Percentiles rank a stretch among this genome's conserved stretches.
Evolutionary conservation across 2,797 vertebrate genomes (phyloP).

Genomic region (Catharus ustulatus): DNA sequence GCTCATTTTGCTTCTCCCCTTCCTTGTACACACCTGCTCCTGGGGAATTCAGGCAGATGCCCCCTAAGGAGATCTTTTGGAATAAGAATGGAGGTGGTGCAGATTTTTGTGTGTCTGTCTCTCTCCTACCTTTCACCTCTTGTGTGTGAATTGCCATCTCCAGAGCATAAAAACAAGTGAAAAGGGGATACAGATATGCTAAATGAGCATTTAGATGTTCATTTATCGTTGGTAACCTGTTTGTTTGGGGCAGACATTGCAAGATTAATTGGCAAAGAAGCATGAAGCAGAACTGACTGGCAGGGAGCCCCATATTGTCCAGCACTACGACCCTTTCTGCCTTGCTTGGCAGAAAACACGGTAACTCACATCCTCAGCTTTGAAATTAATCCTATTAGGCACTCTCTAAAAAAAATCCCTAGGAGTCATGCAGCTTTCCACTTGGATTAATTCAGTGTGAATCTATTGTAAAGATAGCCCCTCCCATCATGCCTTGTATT

Average conservation of each 20-base stretch:
- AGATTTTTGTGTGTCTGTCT: not conserved
- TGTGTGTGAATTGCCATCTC: not conserved
- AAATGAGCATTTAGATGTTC: not conserved
- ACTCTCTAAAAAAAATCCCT: not conserved
- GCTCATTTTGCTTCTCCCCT: not conserved
- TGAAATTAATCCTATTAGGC: slow-evolving; percentile 77
- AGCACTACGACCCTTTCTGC: slow-evolving; percentile 21
- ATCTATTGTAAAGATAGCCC: not conserved
- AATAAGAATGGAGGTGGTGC: not conserved
- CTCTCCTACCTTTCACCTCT: not conserved
- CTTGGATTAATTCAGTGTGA: not conserved
- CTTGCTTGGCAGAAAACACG: not conserved
- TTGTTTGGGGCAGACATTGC: not conserved
- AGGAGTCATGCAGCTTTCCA: not conserved
- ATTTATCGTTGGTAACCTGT: not conserved
- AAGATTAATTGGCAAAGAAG: slow-evolving; percentile 15
- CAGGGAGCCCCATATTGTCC: not conserved
- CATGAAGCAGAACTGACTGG: not conserved
- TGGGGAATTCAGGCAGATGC: not conserved
- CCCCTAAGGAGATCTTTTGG: not conserved
- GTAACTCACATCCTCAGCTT: slow-evolving; percentile 50
- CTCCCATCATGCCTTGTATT: not conserved
- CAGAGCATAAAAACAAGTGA: not conserved
- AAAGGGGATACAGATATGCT: not conserved
- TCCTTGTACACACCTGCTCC: not conserved